Conservation (phyloP, 2,113 vertebrate genomes). For the Sinocyclocheilus grahami region DNA sequence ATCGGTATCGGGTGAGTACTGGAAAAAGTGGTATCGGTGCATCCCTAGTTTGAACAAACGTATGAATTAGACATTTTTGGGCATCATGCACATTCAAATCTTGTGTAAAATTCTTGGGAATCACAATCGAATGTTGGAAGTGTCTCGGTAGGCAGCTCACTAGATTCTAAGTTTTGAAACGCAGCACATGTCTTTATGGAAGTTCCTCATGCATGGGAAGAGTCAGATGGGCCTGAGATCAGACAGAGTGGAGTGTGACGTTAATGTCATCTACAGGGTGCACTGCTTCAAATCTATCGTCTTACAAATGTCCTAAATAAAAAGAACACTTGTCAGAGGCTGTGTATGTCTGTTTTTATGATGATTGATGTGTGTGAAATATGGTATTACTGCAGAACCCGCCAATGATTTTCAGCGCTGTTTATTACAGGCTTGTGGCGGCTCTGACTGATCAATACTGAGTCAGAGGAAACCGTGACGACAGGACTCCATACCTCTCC, state of each 20-base stretch:
- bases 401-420: constrained; percentile 44
- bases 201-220: neutral
- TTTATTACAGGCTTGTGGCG: constrained; percentile 45
- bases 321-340: constrained; percentile 35
- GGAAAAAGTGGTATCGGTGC: too few relatives aligned
- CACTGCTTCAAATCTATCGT: constrained; percentile 10
- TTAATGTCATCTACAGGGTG: neutral
- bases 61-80: too few relatives aligned
- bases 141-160: neutral
- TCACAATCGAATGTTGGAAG: neutral
- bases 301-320: constrained; percentile 23
- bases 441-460: constrained; percentile 50
- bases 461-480: constrained; percentile 49
- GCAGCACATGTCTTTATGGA: neutral
- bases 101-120: neutral
- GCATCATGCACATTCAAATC: neutral
- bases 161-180: neutral
- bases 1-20: too few relatives aligned
- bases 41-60: too few relatives aligned
- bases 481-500: constrained; percentile 27
- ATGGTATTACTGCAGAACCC: constrained; percentile 40
- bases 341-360: constrained; percentile 30
- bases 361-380: constrained; percentile 43
- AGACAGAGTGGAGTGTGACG: neutral
- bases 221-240: neutral